These are phyloP conservation scores for Nasonovia ribisnigri DNA, from an alignment of 2,888 invertebrate genomes.

Conservation along the genomic window DNA sequence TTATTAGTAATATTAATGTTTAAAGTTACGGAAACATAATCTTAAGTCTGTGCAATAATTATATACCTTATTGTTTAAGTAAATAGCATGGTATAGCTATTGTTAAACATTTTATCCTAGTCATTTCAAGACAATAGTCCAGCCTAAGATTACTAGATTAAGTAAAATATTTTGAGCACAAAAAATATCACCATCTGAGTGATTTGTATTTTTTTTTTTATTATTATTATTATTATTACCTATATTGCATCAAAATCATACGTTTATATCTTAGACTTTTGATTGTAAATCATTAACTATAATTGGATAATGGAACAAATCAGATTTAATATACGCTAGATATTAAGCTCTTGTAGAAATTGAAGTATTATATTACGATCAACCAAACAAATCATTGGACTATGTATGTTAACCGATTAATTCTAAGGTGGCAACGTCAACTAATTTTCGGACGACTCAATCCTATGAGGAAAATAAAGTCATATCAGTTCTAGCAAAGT, in stretches of 20 bases:
- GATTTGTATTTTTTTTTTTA: slow-evolving; percentile 27
- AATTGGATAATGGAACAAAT: neutral
- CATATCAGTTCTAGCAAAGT: too few relatives aligned
- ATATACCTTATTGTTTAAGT: slow-evolving; percentile 59
- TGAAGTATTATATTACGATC: neutral
- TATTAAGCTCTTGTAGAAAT: neutral
- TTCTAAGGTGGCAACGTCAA: neutral
- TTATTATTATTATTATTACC: neutral
- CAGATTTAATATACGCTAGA: neutral
- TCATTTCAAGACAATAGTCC: slow-evolving; percentile 45
- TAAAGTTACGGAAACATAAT: slow-evolving; percentile 54
- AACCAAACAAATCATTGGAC: neutral
- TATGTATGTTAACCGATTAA: slow-evolving; percentile 22
- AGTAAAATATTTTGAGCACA: slow-evolving; percentile 37
- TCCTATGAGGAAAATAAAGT: neutral
- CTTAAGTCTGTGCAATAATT: slow-evolving; percentile 61
- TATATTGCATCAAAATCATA: neutral
- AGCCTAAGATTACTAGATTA: slow-evolving; percentile 45
- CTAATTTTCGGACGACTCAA: neutral
- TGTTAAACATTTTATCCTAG: slow-evolving; percentile 57
- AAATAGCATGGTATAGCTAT: slow-evolving; percentile 59
- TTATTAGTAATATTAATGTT: slow-evolving; percentile 58
- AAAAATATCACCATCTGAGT: neutral
- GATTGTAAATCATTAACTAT: neutral
- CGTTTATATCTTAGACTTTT: neutral